A percentile compares a stretch with the other conserved stretches of the same genome.
Conservation (phyloP, 2,888 invertebrate species). For the Tillus elongatus region DNA sequence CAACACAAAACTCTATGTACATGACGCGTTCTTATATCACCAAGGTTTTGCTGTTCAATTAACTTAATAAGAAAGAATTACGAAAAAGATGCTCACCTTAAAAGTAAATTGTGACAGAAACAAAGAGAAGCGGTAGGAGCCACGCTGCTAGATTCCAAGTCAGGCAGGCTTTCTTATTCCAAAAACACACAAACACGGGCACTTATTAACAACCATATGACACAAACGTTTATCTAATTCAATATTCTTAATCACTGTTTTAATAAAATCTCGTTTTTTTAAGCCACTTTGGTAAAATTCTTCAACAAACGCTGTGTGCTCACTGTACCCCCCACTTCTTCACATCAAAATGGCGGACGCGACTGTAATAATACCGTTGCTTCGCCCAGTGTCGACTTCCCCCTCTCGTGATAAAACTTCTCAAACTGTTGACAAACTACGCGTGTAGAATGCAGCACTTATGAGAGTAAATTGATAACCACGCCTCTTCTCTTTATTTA, state of each 20-base stretch:
- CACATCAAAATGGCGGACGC: constrained; percentile 43
- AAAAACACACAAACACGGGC: constrained; percentile 37
- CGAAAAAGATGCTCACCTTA: too few species aligned
- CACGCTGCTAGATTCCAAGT: constrained; percentile 40
- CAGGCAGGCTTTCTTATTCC: constrained; percentile 34
- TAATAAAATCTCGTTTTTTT: constrained; percentile 33
- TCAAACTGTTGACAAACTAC: constrained; percentile 27
- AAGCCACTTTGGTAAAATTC: constrained; percentile 39
- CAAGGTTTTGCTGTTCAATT: too few species aligned
- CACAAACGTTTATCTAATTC: constrained; percentile 26
- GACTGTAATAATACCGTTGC: constrained; percentile 34
- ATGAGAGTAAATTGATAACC: constrained; percentile 19
- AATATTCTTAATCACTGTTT: constrained; percentile 30
- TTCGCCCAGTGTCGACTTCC: constrained; percentile 26
- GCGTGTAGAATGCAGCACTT: constrained; percentile 27
- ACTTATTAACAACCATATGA: constrained; percentile 29
- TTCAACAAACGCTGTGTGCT: constrained; percentile 39
- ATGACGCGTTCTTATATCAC: too few species aligned
- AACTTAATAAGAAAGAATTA: too few species aligned
- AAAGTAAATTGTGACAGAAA: constrained; percentile 38
- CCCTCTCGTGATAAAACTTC: constrained; percentile 22
- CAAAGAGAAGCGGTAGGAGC: constrained; percentile 43
- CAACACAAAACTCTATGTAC: too few species aligned
- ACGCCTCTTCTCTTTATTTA: constrained; percentile 18
- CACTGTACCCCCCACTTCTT: constrained; percentile 40